A percentile compares a stretch with the other conserved stretches of the same genome.
These are phyloP conservation scores for Menura novaehollandiae DNA, from an alignment of 2,113 vertebrate genomes.

Conservation along the genomic window DNA sequence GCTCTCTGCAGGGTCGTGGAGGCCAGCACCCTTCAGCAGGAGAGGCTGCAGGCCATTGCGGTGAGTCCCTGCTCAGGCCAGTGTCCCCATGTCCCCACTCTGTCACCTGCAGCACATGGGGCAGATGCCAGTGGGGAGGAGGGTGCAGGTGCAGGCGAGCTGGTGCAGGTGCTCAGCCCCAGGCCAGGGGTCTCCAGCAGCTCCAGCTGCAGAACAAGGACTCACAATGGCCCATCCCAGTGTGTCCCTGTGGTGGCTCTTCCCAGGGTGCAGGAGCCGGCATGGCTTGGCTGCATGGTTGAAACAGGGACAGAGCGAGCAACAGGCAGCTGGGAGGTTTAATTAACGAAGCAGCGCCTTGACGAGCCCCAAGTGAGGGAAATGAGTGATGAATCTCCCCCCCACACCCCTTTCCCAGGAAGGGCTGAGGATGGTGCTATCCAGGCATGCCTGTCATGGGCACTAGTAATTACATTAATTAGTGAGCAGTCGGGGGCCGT, in stretches of 20 bases:
- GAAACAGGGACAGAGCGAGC: neutral
- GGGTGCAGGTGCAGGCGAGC: neutral
- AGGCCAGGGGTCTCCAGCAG: neutral
- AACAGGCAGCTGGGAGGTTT: neutral
- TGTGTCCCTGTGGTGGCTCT: neutral
- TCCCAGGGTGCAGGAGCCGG: neutral
- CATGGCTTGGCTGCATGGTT: neutral
- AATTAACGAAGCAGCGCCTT: neutral
- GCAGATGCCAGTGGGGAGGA: accelerated
- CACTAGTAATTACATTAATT: neutral
- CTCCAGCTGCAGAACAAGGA: neutral
- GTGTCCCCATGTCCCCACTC: accelerated
- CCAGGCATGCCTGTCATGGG: neutral
- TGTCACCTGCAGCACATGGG: accelerated
- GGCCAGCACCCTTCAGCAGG: constrained; percentile 68
- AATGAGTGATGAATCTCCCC: neutral
- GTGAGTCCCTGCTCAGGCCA: constrained; percentile 42
- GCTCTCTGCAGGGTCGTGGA: constrained; percentile 63
- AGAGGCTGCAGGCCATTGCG: constrained; percentile 76
- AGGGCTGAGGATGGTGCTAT: neutral
- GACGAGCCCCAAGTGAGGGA: neutral
- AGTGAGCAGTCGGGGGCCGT: accelerated
- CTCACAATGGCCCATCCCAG: accelerated
- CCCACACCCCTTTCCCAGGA: neutral
- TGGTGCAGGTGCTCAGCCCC: neutral